Conservation (phyloP, 2,888 invertebrate species). For the Nomada lathburiana region DNA sequence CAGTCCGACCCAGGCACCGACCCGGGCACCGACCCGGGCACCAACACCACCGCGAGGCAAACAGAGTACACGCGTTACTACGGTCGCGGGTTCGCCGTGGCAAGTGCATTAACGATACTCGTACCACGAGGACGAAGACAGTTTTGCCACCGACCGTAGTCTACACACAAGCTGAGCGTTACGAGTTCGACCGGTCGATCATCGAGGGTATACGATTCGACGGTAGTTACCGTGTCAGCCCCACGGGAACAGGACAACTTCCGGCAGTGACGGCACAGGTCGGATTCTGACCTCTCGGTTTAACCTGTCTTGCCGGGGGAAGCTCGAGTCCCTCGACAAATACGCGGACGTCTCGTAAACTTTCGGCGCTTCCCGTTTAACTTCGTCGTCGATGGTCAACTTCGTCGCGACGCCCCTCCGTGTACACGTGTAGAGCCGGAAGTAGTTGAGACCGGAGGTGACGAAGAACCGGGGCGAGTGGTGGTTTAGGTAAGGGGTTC, state of each 20-base stretch:
- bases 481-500: not conserved
- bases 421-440: constrained; percentile 20
- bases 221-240: constrained; percentile 51
- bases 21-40: not conserved
- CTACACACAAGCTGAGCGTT: not conserved
- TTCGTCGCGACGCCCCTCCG: constrained; percentile 4
- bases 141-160: constrained; percentile 27
- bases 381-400: constrained; percentile 48
- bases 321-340: constrained; percentile 58
- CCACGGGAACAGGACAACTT: constrained; percentile 48
- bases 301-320: constrained; percentile 51
- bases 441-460: not conserved
- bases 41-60: too few relatives aligned
- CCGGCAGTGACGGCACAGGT: constrained; percentile 34
- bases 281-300: constrained; percentile 44
- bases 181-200: constrained; percentile 43
- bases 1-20: not conserved
- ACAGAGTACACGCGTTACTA: too few relatives aligned
- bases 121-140: constrained; percentile 19
- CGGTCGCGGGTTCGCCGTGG: not conserved
- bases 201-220: constrained; percentile 50
- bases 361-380: constrained; percentile 56
- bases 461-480: not conserved
- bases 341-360: constrained; percentile 62
- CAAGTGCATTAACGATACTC: constrained; percentile 27